phyloP scores from a whole-genome alignment of 2,113 vertebrate genomes.

The Corythaeola cristata region DNA sequence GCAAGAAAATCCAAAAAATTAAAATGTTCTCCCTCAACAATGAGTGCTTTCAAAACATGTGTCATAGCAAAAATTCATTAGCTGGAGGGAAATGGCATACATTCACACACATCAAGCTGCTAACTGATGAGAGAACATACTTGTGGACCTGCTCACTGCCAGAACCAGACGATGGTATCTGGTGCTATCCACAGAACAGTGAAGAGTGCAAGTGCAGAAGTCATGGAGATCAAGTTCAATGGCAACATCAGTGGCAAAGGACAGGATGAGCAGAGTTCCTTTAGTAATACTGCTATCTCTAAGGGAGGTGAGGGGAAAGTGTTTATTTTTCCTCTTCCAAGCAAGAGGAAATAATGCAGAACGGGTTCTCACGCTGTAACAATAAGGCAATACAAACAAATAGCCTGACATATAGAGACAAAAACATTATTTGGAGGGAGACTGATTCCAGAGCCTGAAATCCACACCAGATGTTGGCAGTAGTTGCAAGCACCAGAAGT shows the following conservation, averaged over 20 bases:
- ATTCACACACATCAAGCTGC: neutral
- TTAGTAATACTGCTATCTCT: neutral
- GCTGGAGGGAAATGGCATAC: neutral
- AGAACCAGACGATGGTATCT: neutral
- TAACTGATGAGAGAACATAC: neutral
- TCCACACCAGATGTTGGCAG: neutral
- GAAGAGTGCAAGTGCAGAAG: neutral
- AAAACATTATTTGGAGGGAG: neutral
- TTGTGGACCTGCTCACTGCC: neutral
- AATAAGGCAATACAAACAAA: neutral
- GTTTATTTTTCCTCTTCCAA: neutral
- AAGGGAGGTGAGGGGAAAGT: fast-evolving
- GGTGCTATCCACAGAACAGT: neutral
- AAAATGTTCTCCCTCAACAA: neutral
- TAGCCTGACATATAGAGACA: neutral
- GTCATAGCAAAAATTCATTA: neutral
- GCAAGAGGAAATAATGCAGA: neutral
- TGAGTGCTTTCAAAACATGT: neutral
- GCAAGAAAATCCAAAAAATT: too few relatives aligned
- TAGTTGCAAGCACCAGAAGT: neutral
- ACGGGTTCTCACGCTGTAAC: neutral
- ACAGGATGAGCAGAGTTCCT: neutral
- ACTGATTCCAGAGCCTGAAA: neutral
- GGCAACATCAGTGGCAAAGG: neutral
- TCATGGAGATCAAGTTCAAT: neutral